Evolutionary conservation across 2,797 vertebrate species (phyloP), one percentile per base, ranked within the genome.

Genomic region (Eospalax fontanierii): DNA sequence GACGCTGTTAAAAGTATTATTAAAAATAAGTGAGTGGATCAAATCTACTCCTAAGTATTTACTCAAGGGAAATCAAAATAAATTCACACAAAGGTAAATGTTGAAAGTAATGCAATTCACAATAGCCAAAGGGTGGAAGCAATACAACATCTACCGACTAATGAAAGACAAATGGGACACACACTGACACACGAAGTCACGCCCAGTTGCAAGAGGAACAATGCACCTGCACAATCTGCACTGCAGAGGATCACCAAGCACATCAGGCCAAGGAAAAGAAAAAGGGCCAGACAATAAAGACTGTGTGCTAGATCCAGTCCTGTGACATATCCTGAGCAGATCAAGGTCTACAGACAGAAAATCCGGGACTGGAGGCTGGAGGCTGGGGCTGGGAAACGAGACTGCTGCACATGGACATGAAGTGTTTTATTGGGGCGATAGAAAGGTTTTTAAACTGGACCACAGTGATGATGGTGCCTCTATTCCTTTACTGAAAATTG

Each of bases 51-150:
- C 28, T 54, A 46, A 83, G 26, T 70, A 73, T 63, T 86, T 81
- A 59, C 46, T 11, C 66, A 88, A 65, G 43, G 89, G 81, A 91
- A 93, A 83, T 54, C 38, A 91, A 91, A 89, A 78, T 24, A 19
- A 57, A 30, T 21, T 59, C 71, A 26, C 43, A 46, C 33, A 46
- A 63, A 89, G 15, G 28, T 75, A 59, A 61, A 50, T 63, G 21
- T 35, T 79, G 16, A 9, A 21, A 87, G 46, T 35, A 75, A 43
- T 33, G 2, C 35, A 80, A 83, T 80, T 74, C 50, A 46, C 21
- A 46, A 6, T 24, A 93, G 74, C 21, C 63, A 30, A 30, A 59
- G 50, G n/a, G 65, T 24, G 30, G 35, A 78, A 83, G 38, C 18
- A 43, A 71, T 35, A 63, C 57, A 50, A 26, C 65, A 57, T 19